Evolutionary conservation across 2,888 invertebrate species (phyloP), one percentile per base, ranked within the genome.

Genomic region (Dicranocentrus wangi): DNA sequence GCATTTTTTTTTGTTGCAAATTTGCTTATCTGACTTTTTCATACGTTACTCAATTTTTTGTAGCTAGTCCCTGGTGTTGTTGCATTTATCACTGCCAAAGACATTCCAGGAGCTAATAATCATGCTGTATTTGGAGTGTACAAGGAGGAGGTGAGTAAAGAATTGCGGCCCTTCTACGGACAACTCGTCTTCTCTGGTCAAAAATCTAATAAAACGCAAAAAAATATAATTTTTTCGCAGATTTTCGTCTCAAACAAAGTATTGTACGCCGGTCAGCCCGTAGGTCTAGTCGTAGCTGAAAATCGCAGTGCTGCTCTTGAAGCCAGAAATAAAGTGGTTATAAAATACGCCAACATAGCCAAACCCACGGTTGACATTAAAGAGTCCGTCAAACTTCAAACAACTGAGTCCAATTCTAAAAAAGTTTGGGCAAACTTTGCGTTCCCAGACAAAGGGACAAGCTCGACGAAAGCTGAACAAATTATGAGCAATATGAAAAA

Each of bases 61-160:
- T 88, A 94, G 92, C 89, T 89, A 83, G 89, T 91, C 47, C 90
- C 92, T 1, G 94, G 94, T 0, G 93, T 94, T 0, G 86, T 92
- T 28, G 91, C 91, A 0, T 93, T 93, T 86, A 90, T 91, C 80
- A 91, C 92, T 23, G 92, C 93, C 0, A 91, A 92, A 86, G 94
- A 94, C 86, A 91, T 94, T 39, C 93, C 93, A 0, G 93, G 93
- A 0, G 89, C 89, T 47, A 94, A 94, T 88, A 88, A 89, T 21
- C 93, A 92, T 86, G 32, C 73, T 17, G 77, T 80, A 19, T 71
- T 72, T 72, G 55, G 39, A 5, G 19, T 39, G 0, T 27, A 43
- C 23, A 28, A 51, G 2, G 82, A 82, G 28, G 80, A 83, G 71
- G 68, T 68, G 8, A 61, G 51, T 53, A 42, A 65, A 42, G 8